A percentile compares a stretch with the other conserved stretches of the same genome.
These are phyloP conservation scores for Eupelmus urozonus DNA, from an alignment of 2,888 invertebrate genomes.

Conservation along the genomic window DNA sequence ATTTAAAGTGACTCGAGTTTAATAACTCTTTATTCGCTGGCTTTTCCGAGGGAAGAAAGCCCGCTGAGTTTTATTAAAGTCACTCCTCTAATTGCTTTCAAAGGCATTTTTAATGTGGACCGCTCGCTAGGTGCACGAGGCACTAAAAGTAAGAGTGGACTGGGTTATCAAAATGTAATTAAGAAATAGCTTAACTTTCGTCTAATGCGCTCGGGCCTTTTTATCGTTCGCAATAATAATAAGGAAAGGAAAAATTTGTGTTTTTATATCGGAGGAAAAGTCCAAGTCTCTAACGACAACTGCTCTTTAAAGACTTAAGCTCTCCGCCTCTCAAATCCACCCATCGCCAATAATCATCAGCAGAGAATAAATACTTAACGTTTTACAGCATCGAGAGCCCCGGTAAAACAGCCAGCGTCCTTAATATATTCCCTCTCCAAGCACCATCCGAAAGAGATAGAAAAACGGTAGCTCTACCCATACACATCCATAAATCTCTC, in stretches of 20 bases:
- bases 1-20: conserved; percentile 54
- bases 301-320: too few species aligned
- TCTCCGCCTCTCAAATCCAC: background rate
- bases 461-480: conserved; percentile 2
- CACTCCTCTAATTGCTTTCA: conserved; percentile 34
- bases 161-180: conserved; percentile 4
- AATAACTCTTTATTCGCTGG: conserved; percentile 46
- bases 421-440: conserved; percentile 33
- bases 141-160: background rate
- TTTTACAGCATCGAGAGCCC: too few species aligned
- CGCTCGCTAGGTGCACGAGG: background rate
- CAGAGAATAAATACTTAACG: too few species aligned
- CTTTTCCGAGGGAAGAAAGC: background rate
- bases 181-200: background rate
- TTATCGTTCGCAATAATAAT: background rate
- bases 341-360: background rate
- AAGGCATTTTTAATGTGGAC: conserved; percentile 27
- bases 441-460: background rate
- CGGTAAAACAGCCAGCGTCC: background rate
- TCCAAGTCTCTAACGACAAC: too few species aligned
- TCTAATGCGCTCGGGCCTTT: background rate
- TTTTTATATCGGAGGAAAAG: too few species aligned
- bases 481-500: conserved; percentile 40
- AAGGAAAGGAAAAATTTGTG: too few species aligned
- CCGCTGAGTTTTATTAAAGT: conserved; percentile 37